Evolutionary conservation across 2,797 vertebrate genomes (phyloP), one percentile per base, ranked within the genome.

Genomic region (Rhabdomys pumilio): DNA sequence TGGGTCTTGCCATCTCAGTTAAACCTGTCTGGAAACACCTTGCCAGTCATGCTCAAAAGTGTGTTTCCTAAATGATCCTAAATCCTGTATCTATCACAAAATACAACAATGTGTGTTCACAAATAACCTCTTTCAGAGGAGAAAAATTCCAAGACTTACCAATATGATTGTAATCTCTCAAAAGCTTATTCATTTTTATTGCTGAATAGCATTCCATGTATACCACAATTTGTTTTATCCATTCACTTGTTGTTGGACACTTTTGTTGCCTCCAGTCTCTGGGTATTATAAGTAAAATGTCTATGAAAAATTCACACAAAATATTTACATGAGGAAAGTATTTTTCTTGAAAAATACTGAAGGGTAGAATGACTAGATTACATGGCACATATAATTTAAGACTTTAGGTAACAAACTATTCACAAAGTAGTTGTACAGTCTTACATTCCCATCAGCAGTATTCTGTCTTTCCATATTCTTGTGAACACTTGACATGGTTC

Each of bases 301-400:
- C 17, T 89, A n/a, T 75, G 65, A 89, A 29, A 94, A 34, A 76
- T 85, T 67, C 4, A 50, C 22, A 20, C 50, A 87, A 9, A 57
- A 76, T 79, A 34, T 73, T 88, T 79, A 34, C 31, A 79, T 59
- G 26, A 82, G 22, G 91, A 95, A 15, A 20, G 17, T 57, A 72
- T 63, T 53, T 90, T 34, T 76, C 41, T 89, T 90, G 26, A 55
- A n/a, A 92, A 94, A 80, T 44, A 55, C 53, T 47, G 77, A 90
- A 24, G 3, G 10, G 29, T 88, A 77, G 15, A 95, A 96, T 63
- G 12, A 20, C 57, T 93, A 1, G 20, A 59, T 86, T 59, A 55
- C 22, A 86, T 91, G 69, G 24, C n/a, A 88, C 31, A 47, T 83
- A 80, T 86, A 86, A 44, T 63, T 86, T 86, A 67, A 69, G 15